Base-by-base conservation (phyloP, 2,797 vertebrate genomes). In the Cossypha dichroa region DNA sequence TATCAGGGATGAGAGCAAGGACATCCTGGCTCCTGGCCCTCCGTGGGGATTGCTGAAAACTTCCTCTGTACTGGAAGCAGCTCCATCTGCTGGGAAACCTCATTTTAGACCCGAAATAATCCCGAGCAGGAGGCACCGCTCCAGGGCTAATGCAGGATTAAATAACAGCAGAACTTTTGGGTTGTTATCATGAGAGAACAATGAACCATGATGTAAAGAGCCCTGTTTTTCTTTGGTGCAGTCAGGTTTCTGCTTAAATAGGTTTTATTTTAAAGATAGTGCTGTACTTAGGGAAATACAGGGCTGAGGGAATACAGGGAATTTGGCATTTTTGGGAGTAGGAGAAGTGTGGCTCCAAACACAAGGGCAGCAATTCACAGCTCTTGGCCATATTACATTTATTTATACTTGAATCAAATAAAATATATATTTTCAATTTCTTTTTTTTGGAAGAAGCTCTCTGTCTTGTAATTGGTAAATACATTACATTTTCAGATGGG, bases 21-120 rank as follows among this genome's bases (percentile, higher is more conserved):
- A 29, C 63, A 34, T 60, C n/a, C 38, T 54, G 43, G 43, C 48
- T 67, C 8, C 13, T 13, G 28, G 49, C 33, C 11, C 11, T 58
- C 31, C 2, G 0, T 12, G 64, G 38, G 43, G 45, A 68, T 38
- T 56, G 69, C 70, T 36, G 55, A 13, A 70, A 81, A 21, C 34
- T 36, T 48, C 13, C 64, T 94, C 63, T 73, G 73, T 9, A 0
- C 80, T 90, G 91, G 84, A 12, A 88, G 79, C 77, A 96, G 92
- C 94, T 85, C 97, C 97, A 96, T 96, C 97, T 97, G 79, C 93
- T 96, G 97, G 96, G 76, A 77, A 26, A 62, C 8, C 66, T 84
- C 3, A 0, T 64, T 49, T 55, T 59, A 40, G 29, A 11, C 34
- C 63, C 54, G 8, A 26, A 62, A 54, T 60, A 64, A 48, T 62